These are phyloP conservation scores for Lucilia sericata DNA, from an alignment of 1,140 invertebrate genomes.

Conservation along the genomic window DNA sequence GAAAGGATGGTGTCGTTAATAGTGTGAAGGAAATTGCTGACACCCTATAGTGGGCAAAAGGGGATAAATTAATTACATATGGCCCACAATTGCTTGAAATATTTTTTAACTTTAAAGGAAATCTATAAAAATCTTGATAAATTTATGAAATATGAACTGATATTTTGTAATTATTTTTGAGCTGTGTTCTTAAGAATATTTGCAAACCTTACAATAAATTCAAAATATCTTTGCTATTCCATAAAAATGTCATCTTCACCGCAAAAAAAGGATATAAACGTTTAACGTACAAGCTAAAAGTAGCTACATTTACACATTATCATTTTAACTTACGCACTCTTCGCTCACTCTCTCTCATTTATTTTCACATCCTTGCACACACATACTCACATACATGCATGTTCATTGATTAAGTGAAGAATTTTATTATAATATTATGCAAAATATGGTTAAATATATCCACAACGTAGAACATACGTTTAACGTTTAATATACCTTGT, in stretches of 20 bases:
- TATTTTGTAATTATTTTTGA: too few species aligned
- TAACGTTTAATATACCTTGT: conserved; percentile 13
- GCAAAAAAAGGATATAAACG: not conserved
- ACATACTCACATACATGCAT: not conserved
- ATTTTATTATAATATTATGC: conserved; percentile 36
- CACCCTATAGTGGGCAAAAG: not conserved
- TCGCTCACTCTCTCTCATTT: not conserved
- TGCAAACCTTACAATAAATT: not conserved
- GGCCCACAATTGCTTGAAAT: too few species aligned
- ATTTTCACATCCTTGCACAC: not conserved
- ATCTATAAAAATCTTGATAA: not conserved
- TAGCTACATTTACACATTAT: not conserved
- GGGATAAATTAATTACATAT: not conserved
- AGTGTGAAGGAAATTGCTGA: not conserved
- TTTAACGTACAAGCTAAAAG: not conserved
- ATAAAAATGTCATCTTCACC: not conserved
- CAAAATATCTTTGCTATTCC: not conserved
- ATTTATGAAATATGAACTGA: too few species aligned
- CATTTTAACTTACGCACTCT: not conserved
- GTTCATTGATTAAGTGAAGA: conserved; percentile 30
- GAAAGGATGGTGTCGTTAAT: not conserved
- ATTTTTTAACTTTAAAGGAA: not conserved
- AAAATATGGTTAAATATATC: conserved; percentile 13
- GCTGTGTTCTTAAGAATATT: too few species aligned
- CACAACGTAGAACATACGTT: conserved; percentile 2